Evolutionary conservation across 2,797 vertebrate genomes (phyloP).

Genomic region (Sebastiscus tertius): DNA sequence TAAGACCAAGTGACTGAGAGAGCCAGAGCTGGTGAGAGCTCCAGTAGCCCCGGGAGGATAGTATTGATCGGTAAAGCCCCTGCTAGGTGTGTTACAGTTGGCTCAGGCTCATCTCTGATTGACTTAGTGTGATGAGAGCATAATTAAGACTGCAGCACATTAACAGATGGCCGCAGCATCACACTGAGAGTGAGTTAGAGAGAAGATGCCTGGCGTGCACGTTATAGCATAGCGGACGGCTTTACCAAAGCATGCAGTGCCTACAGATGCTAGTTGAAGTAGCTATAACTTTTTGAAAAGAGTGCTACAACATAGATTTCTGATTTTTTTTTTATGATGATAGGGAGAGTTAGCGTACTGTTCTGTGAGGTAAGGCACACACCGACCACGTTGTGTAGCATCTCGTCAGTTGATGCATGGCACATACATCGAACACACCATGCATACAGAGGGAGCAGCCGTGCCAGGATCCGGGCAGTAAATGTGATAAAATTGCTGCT

Average conservation of each 20-base stretch:
- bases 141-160: conserved; percentile 78
- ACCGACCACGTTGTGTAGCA: neutral
- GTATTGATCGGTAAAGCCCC: conserved; percentile 62
- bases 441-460: neutral
- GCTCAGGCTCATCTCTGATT: conserved; percentile 51
- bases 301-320: neutral
- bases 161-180: conserved; percentile 61
- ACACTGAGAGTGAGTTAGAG: conserved; percentile 25
- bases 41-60: conserved; percentile 21
- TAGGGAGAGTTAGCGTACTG: neutral
- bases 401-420: neutral
- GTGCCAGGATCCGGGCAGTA: too few relatives aligned
- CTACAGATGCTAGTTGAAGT: neutral
- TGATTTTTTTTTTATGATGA: neutral
- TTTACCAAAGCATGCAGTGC: neutral
- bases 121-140: conserved; percentile 70
- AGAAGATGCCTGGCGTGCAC: conserved; percentile 1
- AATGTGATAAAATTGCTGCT: neutral
- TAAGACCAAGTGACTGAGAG: conserved; percentile 13
- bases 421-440: neutral
- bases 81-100: conserved; percentile 38
- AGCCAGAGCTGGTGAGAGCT: conserved; percentile 30
- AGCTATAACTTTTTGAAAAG: neutral
- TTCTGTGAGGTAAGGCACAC: neutral
- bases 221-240: neutral